These are phyloP conservation scores for Pantherophis vulpinus DNA, from an alignment of 2,797 vertebrate genomes.

Conservation along the genomic window DNA sequence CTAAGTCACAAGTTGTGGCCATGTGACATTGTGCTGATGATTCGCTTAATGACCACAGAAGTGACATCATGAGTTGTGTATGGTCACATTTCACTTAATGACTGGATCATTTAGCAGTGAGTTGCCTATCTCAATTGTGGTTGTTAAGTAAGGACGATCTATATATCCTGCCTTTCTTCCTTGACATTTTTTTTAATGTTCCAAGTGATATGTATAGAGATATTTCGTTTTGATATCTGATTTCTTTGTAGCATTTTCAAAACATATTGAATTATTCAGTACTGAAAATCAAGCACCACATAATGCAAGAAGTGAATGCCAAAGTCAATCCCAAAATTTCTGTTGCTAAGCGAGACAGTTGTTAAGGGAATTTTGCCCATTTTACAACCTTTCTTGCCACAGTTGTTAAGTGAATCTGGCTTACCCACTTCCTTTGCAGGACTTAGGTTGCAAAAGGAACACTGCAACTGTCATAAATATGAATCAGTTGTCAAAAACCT, in stretches of 20 bases:
- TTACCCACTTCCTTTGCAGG: too few relatives aligned
- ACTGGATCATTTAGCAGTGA: background rate
- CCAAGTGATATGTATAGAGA: too few relatives aligned
- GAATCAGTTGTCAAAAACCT: too few relatives aligned
- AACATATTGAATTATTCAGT: background rate
- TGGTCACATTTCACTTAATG: background rate
- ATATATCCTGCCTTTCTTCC: background rate
- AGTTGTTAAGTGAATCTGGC: too few relatives aligned
- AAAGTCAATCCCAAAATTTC: too few relatives aligned
- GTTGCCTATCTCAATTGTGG: background rate
- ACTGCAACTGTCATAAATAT: too few relatives aligned
- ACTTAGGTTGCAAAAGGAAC: too few relatives aligned
- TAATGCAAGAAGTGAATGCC: background rate
- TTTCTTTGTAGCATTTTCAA: too few relatives aligned
- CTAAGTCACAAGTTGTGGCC: background rate
- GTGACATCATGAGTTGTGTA: background rate
- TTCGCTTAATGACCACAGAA: background rate
- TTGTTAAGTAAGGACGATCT: background rate
- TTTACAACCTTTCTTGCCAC: too few relatives aligned
- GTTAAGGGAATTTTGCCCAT: too few relatives aligned
- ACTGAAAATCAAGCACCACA: background rate
- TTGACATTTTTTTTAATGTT: background rate
- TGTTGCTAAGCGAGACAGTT: too few relatives aligned
- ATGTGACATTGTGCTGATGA: background rate
- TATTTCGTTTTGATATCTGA: too few relatives aligned